phyloP scores from a whole-genome alignment of 2,888 invertebrate genomes.

The Leptinotarsa haldemani region DNA sequence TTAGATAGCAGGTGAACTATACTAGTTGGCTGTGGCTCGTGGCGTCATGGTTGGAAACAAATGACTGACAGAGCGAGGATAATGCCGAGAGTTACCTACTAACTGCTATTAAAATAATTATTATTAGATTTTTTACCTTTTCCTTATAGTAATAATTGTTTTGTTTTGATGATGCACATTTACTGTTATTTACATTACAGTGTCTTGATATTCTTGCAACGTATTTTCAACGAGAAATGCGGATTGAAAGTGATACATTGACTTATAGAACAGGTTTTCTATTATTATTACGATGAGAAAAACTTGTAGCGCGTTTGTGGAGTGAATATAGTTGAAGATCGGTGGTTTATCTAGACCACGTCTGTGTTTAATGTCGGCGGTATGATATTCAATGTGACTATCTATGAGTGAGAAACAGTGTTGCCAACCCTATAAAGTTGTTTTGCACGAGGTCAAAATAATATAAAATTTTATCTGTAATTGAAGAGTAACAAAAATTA shows the following conservation, averaged over 20 bases:
- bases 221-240: constrained; percentile 14
- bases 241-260: constrained; percentile 18
- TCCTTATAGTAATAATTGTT: constrained; percentile 59
- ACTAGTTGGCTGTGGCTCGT: constrained; percentile 65
- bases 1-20: constrained; percentile 64
- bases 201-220: constrained; percentile 27
- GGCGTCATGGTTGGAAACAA: constrained; percentile 69
- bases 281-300: constrained; percentile 10
- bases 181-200: constrained; percentile 44
- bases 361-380: constrained; percentile 5
- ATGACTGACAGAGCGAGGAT: constrained; percentile 68
- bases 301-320: not conserved
- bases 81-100: constrained; percentile 65
- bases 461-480: no score
- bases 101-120: constrained; percentile 67
- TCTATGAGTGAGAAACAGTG: not conserved
- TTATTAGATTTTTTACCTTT: constrained; percentile 63
- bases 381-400: not conserved
- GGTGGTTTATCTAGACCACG: constrained; percentile 17
- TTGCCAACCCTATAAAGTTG: no score
- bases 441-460: no score
- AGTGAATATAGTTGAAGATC: constrained; percentile 3
- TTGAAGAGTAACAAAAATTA: no score
- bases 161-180: constrained; percentile 60
- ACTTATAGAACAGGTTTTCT: constrained; percentile 15